Percentiles rank a stretch among this genome's conserved stretches.
These are phyloP conservation scores for Psix sp. DNA, from an alignment of 1,140 invertebrate species.

Conservation along the genomic window DNA sequence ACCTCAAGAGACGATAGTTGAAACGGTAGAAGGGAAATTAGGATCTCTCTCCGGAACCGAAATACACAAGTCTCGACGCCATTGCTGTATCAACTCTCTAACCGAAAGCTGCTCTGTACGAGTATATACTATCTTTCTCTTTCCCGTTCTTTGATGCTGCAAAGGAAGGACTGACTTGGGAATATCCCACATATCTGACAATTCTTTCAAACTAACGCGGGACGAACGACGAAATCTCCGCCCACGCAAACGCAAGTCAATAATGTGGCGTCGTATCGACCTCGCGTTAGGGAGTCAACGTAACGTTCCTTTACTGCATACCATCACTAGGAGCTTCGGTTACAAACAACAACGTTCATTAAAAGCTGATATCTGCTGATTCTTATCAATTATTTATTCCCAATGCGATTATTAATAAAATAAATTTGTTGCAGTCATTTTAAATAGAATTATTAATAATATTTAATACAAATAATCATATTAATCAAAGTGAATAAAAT, in stretches of 20 bases:
- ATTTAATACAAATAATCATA: too few species aligned
- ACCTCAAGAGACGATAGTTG: conserved; percentile 63
- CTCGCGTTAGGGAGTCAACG: conserved; percentile 21
- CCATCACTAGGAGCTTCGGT: conserved; percentile 51
- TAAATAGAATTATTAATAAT: too few species aligned
- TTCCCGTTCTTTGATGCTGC: conserved; percentile 21
- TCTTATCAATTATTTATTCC: too few species aligned
- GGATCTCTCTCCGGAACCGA: conserved; percentile 65
- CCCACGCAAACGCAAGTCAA: conserved; percentile 74
- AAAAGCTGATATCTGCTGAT: too few species aligned
- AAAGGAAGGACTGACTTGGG: conserved; percentile 9
- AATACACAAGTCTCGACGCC: conserved; percentile 77
- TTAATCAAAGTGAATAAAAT: too few species aligned
- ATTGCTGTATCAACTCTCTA: conserved; percentile 75
- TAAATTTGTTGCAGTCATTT: too few species aligned
- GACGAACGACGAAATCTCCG: conserved; percentile 73
- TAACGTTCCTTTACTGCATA: conserved; percentile 30
- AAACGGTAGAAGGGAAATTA: conserved; percentile 64
- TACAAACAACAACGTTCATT: conserved; percentile 65
- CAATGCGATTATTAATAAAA: too few species aligned
- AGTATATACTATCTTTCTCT: conserved; percentile 12
- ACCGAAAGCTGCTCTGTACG: conserved; percentile 1
- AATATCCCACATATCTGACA: conserved; percentile 37
- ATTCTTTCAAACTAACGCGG: conserved; percentile 9
- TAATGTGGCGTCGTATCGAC: conserved; percentile 64